A percentile compares a stretch with the other conserved stretches of the same genome.
Evolutionary conservation across 2,797 vertebrate genomes (phyloP).

Genomic region (Lepilemur septentrionalis): DNA sequence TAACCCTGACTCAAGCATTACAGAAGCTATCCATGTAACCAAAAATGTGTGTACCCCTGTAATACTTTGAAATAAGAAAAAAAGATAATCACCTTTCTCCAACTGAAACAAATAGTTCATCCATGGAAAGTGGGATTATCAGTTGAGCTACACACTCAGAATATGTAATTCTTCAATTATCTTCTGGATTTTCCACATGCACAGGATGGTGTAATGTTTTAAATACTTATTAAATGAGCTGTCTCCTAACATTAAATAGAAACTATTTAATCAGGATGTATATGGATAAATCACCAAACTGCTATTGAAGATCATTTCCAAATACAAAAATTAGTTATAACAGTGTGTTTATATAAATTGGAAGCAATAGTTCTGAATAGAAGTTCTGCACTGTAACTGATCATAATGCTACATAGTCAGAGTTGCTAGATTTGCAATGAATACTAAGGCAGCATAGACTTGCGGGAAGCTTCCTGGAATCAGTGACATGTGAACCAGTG

Average conservation of each 20-base stretch:
- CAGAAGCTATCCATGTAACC: no score
- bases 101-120: background rate
- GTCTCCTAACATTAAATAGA: background rate
- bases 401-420: background rate
- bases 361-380: background rate
- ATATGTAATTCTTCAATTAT: background rate
- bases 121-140: background rate
- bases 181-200: background rate
- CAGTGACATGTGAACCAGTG: background rate
- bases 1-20: no score
- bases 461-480: background rate
- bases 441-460: no score
- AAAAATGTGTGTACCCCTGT: no score
- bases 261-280: background rate
- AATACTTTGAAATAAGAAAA: no score
- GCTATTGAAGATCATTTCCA: background rate
- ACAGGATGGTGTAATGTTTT: background rate
- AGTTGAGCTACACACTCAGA: background rate
- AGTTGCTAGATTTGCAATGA: no score
- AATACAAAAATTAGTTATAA: background rate
- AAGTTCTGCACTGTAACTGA: background rate
- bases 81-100: background rate
- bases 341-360: background rate
- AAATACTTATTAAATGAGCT: conserved; percentile 22
- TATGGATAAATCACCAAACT: background rate